Evolutionary conservation across 1,140 invertebrate genomes (phyloP), one percentile per base, ranked within the genome.

Genomic region (Lineus longissimus): DNA sequence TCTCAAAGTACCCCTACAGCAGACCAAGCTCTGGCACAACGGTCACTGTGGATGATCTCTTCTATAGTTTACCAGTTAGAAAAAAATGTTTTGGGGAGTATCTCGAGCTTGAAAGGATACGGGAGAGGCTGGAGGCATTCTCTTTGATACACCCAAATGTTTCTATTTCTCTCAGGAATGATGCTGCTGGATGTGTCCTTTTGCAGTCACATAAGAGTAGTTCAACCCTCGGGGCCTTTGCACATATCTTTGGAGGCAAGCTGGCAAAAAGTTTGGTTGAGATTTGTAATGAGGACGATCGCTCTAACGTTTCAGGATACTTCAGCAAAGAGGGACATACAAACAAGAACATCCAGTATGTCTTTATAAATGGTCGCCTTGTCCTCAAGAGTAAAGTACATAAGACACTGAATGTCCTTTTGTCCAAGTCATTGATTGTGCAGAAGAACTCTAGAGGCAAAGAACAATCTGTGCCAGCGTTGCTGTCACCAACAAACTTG

Each of bases 11-110:
- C 15, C 4, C 6, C 6, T 36, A 7, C 2, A 69, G 68, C 17
- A 79, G 86, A 61, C 83, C 87, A 22, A 86, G 85, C 58, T 75
- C 76, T 62, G 88, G 88, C 25, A 88, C 87, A 2, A 88, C 88
- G 2, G 82, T 89, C 19, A 86, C 86, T 63, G 81, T 88, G 29
- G 81, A 83, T 67, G 84, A 86, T 31, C 84, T 89, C 64, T 83
- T 89, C 61, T 83, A 85, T 67, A 88, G 86, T 71, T 71, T 85
- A 17, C 86, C 87, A 25, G 87, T 89, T 27, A 80, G 88, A 66
- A 83, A 81, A 71, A 85, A 85, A 73, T 68, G 72, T 13, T 76
- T 86, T 15, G 84, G 86, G 66, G 67, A 74, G 51, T 72, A 77
- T 7, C 74, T 85, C 40, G 87, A 88, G 73, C 59, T 89, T 2